Percentiles rank a stretch among this genome's conserved stretches.
phyloP scores from a whole-genome alignment of 2,888 invertebrate genomes.

The Hybos culiciformis region DNA sequence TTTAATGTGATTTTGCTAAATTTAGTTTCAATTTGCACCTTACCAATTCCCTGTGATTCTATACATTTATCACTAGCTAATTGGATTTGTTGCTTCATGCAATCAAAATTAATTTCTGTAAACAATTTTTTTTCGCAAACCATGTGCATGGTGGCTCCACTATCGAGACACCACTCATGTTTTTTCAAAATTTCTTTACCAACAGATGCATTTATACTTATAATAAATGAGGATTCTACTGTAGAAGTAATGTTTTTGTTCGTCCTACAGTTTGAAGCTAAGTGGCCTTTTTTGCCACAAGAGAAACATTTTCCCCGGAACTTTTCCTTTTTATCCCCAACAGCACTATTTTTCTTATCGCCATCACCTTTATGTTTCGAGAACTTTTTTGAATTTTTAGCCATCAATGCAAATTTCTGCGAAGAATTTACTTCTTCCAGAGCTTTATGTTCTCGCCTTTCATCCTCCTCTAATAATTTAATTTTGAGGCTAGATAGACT shows the following conservation, averaged over 20 bases:
- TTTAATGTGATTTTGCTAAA: background rate
- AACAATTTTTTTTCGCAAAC: background rate
- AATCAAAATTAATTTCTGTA: background rate
- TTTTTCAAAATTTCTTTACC: background rate
- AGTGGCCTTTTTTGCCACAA: background rate
- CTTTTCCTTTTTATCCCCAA: background rate
- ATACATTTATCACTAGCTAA: background rate
- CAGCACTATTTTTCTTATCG: background rate
- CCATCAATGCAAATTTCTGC: background rate
- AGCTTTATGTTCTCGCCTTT: background rate
- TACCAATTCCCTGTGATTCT: background rate
- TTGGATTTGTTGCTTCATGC: background rate
- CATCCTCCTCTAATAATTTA: background rate
- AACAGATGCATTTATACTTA: background rate
- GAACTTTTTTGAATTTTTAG: background rate
- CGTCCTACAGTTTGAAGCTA: background rate
- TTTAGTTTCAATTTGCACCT: background rate
- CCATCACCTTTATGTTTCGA: too few relatives aligned
- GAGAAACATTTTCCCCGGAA: background rate
- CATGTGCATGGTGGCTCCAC: background rate
- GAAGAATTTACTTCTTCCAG: background rate
- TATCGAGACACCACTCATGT: background rate
- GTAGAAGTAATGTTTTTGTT: background rate
- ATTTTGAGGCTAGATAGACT: background rate
- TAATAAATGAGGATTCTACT: too few relatives aligned